Conservation (phyloP, 2,888 invertebrate species). For the Caenorhabditis sp. region DNA sequence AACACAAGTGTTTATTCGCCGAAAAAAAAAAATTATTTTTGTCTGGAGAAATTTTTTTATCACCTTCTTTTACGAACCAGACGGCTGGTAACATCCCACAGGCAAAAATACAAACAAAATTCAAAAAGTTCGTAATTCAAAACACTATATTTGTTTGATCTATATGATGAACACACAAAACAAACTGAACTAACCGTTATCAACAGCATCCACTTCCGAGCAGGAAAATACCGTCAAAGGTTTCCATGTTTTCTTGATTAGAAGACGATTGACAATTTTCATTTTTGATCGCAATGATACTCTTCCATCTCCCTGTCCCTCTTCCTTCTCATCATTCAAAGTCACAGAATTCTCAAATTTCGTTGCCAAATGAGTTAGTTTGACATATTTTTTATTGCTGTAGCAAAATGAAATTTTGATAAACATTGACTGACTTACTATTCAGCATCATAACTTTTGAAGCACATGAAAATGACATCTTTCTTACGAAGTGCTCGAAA, state of each 20-base stretch:
- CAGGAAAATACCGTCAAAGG: not conserved
- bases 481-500: not conserved
- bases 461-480: constrained; percentile 7
- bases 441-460: not conserved
- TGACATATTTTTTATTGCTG: too few relatives aligned
- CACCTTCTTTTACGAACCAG: too few relatives aligned
- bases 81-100: too few relatives aligned
- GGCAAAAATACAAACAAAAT: too few relatives aligned
- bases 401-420: too few relatives aligned
- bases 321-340: not conserved
- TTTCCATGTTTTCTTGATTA: not conserved
- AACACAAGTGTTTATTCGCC: too few relatives aligned
- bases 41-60: too few relatives aligned
- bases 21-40: too few relatives aligned
- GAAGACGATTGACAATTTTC: not conserved
- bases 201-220: not conserved
- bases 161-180: too few relatives aligned
- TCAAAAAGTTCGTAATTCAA: too few relatives aligned
- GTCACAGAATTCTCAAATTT: not conserved
- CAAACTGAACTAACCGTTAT: not conserved
- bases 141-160: too few relatives aligned
- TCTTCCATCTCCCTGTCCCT: not conserved
- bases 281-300: not conserved
- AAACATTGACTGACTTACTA: not conserved
- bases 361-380: not conserved